Evolutionary conservation across 2,888 invertebrate genomes (phyloP).

Genomic region (Pemphredon lugubris): DNA sequence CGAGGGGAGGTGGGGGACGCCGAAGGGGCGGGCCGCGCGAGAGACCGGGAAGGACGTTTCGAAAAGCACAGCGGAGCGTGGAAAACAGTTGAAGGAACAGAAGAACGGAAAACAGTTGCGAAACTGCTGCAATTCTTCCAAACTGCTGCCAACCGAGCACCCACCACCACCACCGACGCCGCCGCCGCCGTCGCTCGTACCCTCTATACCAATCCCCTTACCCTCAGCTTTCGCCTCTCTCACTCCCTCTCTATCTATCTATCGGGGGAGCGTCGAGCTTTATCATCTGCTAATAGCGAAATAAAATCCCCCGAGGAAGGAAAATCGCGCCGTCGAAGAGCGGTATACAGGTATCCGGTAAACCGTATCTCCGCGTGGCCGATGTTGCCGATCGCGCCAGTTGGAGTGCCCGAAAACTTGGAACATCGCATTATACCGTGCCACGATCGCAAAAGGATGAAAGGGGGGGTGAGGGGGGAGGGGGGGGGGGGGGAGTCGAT

Average conservation of each 20-base stretch:
- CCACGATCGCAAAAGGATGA: no score
- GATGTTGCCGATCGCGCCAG: constrained; percentile 26
- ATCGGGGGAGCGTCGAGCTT: constrained; percentile 49
- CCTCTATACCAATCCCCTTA: constrained; percentile 3
- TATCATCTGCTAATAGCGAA: constrained; percentile 71
- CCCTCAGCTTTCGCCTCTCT: constrained; percentile 7
- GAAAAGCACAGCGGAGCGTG: constrained; percentile 65
- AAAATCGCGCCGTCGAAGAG: constrained; percentile 24
- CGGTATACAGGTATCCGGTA: neutral
- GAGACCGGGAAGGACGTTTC: constrained; percentile 19
- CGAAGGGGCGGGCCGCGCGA: constrained; percentile 17
- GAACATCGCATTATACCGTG: constrained; percentile 69
- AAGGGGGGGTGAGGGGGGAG: neutral
- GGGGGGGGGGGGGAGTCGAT: constrained; percentile 7
- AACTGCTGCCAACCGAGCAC: constrained; percentile 53
- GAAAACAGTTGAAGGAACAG: constrained; percentile 71
- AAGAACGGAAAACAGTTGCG: constrained; percentile 72
- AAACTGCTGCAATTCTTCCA: constrained; percentile 73
- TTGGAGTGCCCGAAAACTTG: constrained; percentile 62
- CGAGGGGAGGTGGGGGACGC: constrained; percentile 33
- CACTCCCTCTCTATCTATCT: constrained; percentile 20
- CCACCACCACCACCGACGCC: constrained; percentile 21
- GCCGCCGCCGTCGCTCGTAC: constrained; percentile 19
- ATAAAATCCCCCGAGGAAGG: constrained; percentile 62
- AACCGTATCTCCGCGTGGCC: constrained; percentile 6